Percentiles rank a stretch among this genome's conserved stretches.
phyloP scores from a whole-genome alignment of 2,888 invertebrate species.

The Habroteleia sp. region DNA sequence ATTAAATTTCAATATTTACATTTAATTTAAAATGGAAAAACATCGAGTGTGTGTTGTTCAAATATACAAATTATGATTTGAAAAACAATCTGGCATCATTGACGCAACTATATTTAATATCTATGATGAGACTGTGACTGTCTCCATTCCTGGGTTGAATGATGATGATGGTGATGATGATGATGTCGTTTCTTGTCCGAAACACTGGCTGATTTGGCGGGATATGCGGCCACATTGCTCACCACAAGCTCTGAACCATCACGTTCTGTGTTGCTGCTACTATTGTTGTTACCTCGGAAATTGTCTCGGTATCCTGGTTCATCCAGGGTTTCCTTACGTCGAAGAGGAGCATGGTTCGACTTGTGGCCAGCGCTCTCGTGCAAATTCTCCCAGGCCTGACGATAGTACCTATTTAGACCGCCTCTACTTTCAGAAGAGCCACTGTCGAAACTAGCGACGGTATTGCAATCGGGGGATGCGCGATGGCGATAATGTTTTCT shows the following conservation, averaged over 20 bases:
- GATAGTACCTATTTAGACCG: conserved; percentile 92
- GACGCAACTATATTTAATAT: conserved; percentile 79
- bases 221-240: conserved; percentile 83
- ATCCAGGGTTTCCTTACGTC: conserved; percentile 88
- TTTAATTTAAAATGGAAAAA: too few species aligned
- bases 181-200: conserved; percentile 88
- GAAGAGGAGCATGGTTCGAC: conserved; percentile 83
- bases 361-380: conserved; percentile 89
- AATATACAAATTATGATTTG: too few species aligned
- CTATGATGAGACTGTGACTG: conserved; percentile 82
- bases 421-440: conserved; percentile 92
- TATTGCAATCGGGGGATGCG: conserved; percentile 94
- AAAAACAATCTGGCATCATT: conserved; percentile 44
- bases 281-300: conserved; percentile 70
- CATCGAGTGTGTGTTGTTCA: too few species aligned
- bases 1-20: too few species aligned
- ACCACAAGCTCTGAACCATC: conserved; percentile 90
- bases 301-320: conserved; percentile 83
- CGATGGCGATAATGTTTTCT: conserved; percentile 94
- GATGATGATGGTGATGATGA: conserved; percentile 84
- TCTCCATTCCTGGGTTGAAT: conserved; percentile 83
- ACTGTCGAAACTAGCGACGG: conserved; percentile 94
- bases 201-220: conserved; percentile 80
- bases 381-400: conserved; percentile 96
- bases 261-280: conserved; percentile 75